A percentile compares a stretch with the other conserved stretches of the same genome.
These are phyloP conservation scores for Tonatia bakeri DNA, from an alignment of 2,113 vertebrate genomes.

Conservation along the genomic window DNA sequence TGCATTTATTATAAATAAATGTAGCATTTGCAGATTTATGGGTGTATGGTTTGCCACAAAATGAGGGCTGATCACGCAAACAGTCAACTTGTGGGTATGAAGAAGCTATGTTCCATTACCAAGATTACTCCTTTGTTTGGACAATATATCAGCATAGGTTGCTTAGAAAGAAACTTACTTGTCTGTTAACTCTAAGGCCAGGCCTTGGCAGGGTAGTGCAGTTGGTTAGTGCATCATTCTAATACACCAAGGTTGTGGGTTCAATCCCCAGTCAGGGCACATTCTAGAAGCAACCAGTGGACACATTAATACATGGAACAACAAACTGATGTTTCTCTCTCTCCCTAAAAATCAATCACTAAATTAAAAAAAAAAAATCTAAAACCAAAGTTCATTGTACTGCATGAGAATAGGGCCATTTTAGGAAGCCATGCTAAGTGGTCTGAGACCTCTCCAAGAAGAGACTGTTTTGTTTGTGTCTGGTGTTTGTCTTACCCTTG, in stretches of 20 bases:
- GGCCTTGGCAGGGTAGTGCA: no score
- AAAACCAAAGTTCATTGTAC: neutral
- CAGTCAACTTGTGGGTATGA: neutral
- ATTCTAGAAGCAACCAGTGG: no score
- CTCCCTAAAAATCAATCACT: no score
- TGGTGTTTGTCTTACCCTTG: neutral
- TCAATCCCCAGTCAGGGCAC: no score
- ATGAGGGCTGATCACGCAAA: neutral
- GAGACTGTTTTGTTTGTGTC: neutral
- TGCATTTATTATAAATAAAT: neutral
- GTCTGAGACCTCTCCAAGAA: neutral
- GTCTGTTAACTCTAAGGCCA: neutral
- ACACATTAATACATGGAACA: no score
- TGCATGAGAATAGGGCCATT: neutral
- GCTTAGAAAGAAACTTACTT: neutral
- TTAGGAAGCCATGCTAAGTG: neutral
- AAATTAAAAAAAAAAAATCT: no score
- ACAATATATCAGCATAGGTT: neutral
- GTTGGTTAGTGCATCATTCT: no score
- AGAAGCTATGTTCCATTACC: neutral
- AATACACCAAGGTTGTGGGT: no score
- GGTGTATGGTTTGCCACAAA: neutral
- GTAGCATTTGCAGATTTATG: constrained; percentile 1
- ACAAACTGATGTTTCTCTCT: no score
- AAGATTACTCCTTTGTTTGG: neutral